Evolutionary conservation across 1,140 invertebrate species (phyloP).

Genomic region (Coelopa frigida): DNA sequence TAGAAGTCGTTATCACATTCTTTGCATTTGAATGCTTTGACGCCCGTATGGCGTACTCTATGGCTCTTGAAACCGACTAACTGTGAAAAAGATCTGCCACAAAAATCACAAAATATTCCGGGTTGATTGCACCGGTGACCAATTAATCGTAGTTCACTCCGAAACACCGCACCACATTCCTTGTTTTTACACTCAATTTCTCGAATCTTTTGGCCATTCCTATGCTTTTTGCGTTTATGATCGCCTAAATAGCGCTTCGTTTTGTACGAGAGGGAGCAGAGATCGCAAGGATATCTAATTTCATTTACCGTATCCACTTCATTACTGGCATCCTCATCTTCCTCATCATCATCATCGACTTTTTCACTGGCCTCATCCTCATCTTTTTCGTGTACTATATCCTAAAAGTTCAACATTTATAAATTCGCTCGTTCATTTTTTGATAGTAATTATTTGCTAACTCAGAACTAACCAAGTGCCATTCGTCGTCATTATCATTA

Average conservation of each 20-base stretch:
- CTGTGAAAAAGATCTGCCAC: conserved; percentile 32
- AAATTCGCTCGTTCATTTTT: no score
- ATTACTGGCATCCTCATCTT: neutral
- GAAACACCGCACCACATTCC: conserved; percentile 23
- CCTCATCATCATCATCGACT: neutral
- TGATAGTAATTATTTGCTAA: no score
- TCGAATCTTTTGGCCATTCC: neutral
- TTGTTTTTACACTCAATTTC: neutral
- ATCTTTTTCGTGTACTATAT: neutral
- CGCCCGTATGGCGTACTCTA: conserved; percentile 31
- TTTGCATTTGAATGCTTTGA: conserved; percentile 29
- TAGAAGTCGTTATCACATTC: conserved; percentile 31
- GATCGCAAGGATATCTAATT: conserved; percentile 24
- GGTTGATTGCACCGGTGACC: conserved; percentile 35
- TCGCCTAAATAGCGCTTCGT: conserved; percentile 30
- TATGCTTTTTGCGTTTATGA: conserved; percentile 18
- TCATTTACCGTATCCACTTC: neutral
- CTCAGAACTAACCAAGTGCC: no score
- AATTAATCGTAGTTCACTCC: conserved; percentile 25
- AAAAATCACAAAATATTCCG: conserved; percentile 35
- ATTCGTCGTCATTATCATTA: no score
- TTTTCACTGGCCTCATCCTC: no score
- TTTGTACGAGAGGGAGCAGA: conserved; percentile 28
- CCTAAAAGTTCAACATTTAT: no score
- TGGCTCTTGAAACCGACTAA: conserved; percentile 32